Percentiles rank a stretch among this genome's conserved stretches.
Evolutionary conservation across 2,113 vertebrate species (phyloP).

Genomic region (Saimiri boliviensis): DNA sequence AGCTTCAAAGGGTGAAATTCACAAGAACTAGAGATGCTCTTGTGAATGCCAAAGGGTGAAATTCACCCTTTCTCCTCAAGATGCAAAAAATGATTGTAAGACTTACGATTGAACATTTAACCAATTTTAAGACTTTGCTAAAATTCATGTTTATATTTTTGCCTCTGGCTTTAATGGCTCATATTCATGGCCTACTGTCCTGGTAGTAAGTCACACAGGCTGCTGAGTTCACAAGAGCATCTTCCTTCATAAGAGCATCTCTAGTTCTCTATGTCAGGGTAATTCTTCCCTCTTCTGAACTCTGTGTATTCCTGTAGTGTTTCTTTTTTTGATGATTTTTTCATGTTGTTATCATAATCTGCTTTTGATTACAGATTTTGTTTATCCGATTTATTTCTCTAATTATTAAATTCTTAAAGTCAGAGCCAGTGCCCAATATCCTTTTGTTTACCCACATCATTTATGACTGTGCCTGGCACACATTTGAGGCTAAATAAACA

Average conservation of each 20-base stretch:
- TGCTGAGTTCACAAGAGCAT: too few species aligned
- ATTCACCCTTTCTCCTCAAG: neutral
- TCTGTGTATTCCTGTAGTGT: neutral
- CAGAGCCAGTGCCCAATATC: neutral
- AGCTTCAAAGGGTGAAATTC: too few species aligned
- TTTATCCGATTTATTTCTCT: neutral
- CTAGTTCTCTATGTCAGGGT: neutral
- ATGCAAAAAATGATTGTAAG: neutral
- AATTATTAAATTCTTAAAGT: neutral
- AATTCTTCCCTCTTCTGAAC: neutral
- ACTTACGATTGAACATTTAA: neutral
- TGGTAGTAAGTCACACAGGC: neutral
- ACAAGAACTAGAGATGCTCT: too few species aligned
- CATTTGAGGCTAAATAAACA: neutral
- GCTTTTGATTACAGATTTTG: neutral
- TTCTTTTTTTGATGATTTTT: neutral
- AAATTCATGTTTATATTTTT: neutral
- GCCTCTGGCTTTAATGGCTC: neutral
- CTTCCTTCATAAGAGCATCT: neutral
- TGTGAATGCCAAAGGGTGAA: too few species aligned
- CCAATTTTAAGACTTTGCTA: conserved; percentile 25
- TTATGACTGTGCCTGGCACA: neutral
- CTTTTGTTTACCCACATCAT: neutral
- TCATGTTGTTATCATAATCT: neutral
- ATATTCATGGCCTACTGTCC: neutral